Conservation (phyloP, 2,888 invertebrate species). For the Aporophyla nigra region DNA sequence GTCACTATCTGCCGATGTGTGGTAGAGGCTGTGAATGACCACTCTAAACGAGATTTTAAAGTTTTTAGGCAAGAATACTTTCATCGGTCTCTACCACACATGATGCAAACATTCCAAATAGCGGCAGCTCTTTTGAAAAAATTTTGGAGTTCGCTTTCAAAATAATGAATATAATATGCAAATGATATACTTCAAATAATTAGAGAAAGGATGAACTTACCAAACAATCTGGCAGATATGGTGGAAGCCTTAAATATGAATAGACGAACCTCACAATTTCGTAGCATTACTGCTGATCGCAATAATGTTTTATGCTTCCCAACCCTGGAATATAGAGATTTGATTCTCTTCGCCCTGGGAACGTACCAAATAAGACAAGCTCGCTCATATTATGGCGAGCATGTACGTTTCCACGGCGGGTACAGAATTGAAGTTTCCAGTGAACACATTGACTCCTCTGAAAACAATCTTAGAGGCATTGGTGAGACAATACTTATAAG, state of each 20-base stretch:
- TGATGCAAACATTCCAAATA: slow-evolving; percentile 36
- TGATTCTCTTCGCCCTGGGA: too few species aligned
- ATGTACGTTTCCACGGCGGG: not conserved
- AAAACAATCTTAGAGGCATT: slow-evolving; percentile 8
- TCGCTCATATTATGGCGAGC: not conserved
- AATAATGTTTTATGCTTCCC: not conserved
- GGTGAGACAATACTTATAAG: not conserved
- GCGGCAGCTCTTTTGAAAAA: slow-evolving; percentile 42
- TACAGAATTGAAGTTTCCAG: not conserved
- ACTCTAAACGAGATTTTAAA: not conserved
- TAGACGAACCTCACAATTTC: not conserved
- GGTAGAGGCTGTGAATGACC: not conserved
- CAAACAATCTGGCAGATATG: slow-evolving; percentile 7
- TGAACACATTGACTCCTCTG: not conserved
- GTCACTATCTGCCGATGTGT: too few species aligned
- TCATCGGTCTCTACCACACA: slow-evolving; percentile 26
- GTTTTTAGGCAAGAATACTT: slow-evolving; percentile 27
- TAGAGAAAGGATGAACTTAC: slow-evolving; percentile 3
- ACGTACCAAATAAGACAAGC: too few species aligned
- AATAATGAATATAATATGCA: slow-evolving; percentile 37
- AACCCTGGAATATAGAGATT: not conserved
- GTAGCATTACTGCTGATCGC: not conserved
- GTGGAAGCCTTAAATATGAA: not conserved
- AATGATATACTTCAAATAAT: slow-evolving; percentile 13
- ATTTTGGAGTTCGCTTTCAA: slow-evolving; percentile 32